Conservation (phyloP, 2,888 invertebrate species). For the Colostygia pectinataria region DNA sequence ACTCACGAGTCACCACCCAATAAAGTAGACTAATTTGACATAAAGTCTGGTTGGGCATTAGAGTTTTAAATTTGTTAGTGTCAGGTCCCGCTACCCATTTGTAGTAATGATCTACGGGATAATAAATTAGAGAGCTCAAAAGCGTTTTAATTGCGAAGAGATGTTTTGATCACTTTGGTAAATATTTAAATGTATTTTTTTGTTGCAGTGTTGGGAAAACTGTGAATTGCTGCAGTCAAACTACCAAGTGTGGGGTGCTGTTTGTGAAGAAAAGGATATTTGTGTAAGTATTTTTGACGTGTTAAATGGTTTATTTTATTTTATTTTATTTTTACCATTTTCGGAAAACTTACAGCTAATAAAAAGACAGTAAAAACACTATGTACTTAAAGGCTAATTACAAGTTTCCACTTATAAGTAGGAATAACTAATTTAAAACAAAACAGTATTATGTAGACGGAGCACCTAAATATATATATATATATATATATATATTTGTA, state of each 20-base stretch:
- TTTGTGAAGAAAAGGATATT: constrained; percentile 87
- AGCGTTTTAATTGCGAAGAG: constrained; percentile 51
- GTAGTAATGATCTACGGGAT: constrained; percentile 49
- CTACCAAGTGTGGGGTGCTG: constrained; percentile 88
- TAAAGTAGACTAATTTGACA: constrained; percentile 55
- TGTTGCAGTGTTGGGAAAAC: constrained; percentile 90
- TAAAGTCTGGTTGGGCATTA: constrained; percentile 46
- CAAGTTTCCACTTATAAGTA: too few species aligned
- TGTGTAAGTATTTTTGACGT: constrained; percentile 84
- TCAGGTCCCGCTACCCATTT: constrained; percentile 51
- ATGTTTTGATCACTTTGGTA: constrained; percentile 43
- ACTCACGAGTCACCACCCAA: constrained; percentile 45
- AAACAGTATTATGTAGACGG: too few species aligned
- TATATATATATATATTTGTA: too few species aligned
- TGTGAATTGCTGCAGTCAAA: constrained; percentile 88
- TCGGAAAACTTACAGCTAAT: too few species aligned
- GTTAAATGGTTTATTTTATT: too few species aligned
- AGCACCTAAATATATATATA: too few species aligned
- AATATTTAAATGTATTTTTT: constrained; percentile 44
- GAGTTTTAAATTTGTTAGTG: constrained; percentile 51
- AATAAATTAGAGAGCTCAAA: constrained; percentile 56
- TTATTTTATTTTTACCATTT: too few species aligned
- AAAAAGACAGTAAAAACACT: too few species aligned
- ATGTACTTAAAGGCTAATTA: too few species aligned
- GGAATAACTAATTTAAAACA: too few species aligned